Evolutionary conservation across 2,113 vertebrate species (phyloP), one percentile per base, ranked within the genome.

Genomic region (Lycaon pictus): DNA sequence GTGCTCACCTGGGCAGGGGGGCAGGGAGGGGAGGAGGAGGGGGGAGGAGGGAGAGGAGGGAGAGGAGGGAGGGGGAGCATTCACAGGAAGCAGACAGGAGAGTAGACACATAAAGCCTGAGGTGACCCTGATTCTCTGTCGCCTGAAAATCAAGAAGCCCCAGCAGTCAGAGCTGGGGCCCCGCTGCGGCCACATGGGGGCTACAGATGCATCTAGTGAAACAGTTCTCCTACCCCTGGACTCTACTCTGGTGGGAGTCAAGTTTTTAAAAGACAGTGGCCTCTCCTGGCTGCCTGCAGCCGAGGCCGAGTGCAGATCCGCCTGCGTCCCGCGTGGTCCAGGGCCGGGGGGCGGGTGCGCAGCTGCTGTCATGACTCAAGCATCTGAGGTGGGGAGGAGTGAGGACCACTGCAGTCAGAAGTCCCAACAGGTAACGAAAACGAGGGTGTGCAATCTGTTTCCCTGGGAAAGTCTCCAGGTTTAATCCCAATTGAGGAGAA

Each of bases 1-100:
- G 6, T 16, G n/a, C 37, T 90, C 25, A 11, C 2, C 1, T 2
- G 1, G 25, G 56, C 1, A n/a, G 80, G 11, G 19, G 0, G 0
- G 12, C 3, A 1, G 23, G 4, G 62, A 3, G 51, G 77, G 43
- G 43, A 43, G 5, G 43, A 43, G 43, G 12, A 37, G 4, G 25
- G 2, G 43, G 43, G 43, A 2, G 7, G 35, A 37, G 7, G 51
- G 9, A 13, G 23, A 51, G 4, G 12, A 37, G 4, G 32, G 23
- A 25, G 2, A 1, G 80, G 15, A 0, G 3, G 7, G 35, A 37
- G 7, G 51, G 9, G 19, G 23, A 51, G 4, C 6, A 0, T 22
- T 53, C 1, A 2, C 4, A 5, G 56, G 5, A 17, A 12, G 72
- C 35, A 37, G 22, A 23, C 60, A 4, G 35, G 4, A 65, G 27